A percentile compares a stretch with the other conserved stretches of the same genome.
Conservation (phyloP, 2,888 invertebrate genomes). For the Drosophila nr. fundita region DNA sequence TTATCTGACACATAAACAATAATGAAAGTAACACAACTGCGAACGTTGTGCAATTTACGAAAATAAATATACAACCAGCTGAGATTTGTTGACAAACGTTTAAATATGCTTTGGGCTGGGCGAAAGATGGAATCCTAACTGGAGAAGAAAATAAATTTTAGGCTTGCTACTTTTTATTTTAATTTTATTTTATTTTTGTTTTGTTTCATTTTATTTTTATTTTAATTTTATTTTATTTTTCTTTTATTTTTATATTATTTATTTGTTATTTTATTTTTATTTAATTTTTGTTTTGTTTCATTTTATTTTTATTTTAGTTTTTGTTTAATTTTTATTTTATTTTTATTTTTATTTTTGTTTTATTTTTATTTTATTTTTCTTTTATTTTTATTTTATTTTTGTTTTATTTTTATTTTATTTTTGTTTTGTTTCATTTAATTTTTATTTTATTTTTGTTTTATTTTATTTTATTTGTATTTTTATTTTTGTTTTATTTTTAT, state of each 20-base stretch:
- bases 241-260: no score
- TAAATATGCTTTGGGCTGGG: not conserved
- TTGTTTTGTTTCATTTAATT: no score
- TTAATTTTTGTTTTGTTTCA: no score
- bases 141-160: not conserved
- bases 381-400: no score
- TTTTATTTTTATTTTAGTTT: no score
- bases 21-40: conserved; percentile 54
- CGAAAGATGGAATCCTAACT: not conserved
- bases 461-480: no score
- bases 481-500: not conserved
- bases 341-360: no score
- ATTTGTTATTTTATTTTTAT: not conserved
- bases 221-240: no score
- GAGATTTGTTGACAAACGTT: not conserved
- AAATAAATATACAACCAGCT: not conserved
- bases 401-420: not conserved
- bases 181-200: no score
- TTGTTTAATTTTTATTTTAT: no score
- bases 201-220: not conserved
- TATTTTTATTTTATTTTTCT: no score
- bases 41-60: conserved; percentile 1
- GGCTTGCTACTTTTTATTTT: not conserved
- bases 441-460: not conserved
- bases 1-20: conserved; percentile 63